Conservation (phyloP, 2,888 invertebrate species). For the Spilosoma lubricipeda region DNA sequence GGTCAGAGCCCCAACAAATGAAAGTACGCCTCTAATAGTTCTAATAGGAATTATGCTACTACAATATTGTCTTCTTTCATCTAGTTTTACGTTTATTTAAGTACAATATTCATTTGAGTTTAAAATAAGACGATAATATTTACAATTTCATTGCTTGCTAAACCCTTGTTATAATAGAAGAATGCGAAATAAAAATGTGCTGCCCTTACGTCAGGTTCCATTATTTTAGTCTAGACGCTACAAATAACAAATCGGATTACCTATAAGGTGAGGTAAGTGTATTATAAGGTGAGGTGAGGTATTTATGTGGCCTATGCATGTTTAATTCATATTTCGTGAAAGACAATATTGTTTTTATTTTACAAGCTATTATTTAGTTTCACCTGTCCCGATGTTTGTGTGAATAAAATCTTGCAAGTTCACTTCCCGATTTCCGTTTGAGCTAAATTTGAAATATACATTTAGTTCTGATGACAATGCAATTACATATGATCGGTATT, state of each 20-base stretch:
- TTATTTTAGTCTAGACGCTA: slow-evolving; percentile 2
- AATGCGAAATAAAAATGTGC: neutral
- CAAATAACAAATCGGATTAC: neutral
- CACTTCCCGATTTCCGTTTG: too few species aligned
- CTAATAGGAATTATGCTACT: neutral
- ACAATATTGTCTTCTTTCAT: neutral
- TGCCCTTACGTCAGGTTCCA: neutral
- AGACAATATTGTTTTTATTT: neutral
- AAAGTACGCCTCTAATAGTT: neutral
- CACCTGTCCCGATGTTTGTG: too few species aligned
- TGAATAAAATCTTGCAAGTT: too few species aligned
- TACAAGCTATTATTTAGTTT: too few species aligned
- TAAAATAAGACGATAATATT: neutral
- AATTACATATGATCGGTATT: too few species aligned
- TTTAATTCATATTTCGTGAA: neutral
- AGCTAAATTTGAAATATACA: too few species aligned
- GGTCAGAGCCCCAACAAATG: slow-evolving; percentile 18
- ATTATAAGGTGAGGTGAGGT: neutral
- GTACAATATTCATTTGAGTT: neutral
- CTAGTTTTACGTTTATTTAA: neutral
- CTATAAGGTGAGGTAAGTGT: neutral
- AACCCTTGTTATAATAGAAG: too few species aligned
- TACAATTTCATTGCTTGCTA: neutral
- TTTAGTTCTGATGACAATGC: too few species aligned
- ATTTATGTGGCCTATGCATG: neutral